Base-by-base conservation (phyloP, 2,888 invertebrate species). In the Spisula solida region DNA sequence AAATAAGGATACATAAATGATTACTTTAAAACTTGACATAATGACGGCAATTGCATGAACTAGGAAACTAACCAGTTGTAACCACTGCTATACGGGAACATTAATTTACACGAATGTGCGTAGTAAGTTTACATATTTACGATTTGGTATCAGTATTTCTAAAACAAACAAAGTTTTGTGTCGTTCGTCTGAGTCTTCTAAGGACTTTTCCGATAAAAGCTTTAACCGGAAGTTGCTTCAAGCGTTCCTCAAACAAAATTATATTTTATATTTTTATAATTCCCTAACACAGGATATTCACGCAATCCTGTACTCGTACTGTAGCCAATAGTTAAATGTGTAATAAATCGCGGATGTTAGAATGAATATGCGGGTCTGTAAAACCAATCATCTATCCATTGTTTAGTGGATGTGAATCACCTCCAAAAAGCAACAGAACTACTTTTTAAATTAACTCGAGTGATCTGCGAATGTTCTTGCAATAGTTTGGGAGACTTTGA, bases 341-440 rank as follows among this genome's bases (percentile, higher is more conserved):
- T 56, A 56, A 56, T 56, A 56, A 56, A 56, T 56, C 14, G 16
- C 56, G 56, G 56, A 56, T 31, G 34, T 34, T 75, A 31, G 75
- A 75, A n/a, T n/a, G n/a, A n/a, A 18, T 12, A 75, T 75, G 75
- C 75, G 75, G 75, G 34, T 31, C 34, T 31, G 75, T 34, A 75
- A 75, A 75, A 75, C 75, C 31, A 75, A 75, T 75, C 31, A 75
- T 34, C 29, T 75, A 75, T n/a, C n/a, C 31, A 34, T 75, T 75
- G 75, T 75, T 12, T 34, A 31, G 75, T 5, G 31, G 75, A 75
- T 34, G 31, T 16, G 31, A 75, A 75, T 75, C 31, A 34, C 75
- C 75, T 75, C 12, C 29, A 75, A 75, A 75, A 75, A 31, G 75
- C 34, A 75, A 75, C 75, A 75, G 18, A 75, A 75, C 31, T 18